Evolutionary conservation across 2,888 invertebrate genomes (phyloP), one percentile per base, ranked within the genome.

Genomic region (Augiades crinisus): DNA sequence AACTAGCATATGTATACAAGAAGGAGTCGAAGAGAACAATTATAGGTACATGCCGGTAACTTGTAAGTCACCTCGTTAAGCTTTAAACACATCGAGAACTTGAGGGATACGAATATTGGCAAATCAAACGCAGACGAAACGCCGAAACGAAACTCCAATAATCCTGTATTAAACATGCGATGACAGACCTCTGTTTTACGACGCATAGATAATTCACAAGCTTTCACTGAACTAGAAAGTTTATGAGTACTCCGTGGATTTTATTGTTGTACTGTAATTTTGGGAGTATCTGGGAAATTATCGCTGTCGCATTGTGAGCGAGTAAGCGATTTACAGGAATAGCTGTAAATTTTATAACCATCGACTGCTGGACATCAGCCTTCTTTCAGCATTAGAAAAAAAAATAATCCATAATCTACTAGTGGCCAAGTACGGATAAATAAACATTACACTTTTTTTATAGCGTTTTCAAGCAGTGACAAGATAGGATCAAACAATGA

Each of bases 141-240:
- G 30, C 30, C 12, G n/a, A 38, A 38, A 38, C 30, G 38, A 38
- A 30, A 30, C 47, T 30, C 13, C 47, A 33, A 22, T 47, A 40
- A 31, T 31, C n/a, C 12, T 37, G 37, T 31, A 51, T 19, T 51
- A 45, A 33, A 40, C 45, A 56, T 49, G 50, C 43, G 51, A 54
- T 53, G 47, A 47, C 44, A 50, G 53, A 17, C 52, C 47, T 52
- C 40, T 36, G 31, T 57, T 55, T 54, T 57, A 57, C 54, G 56
- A 40, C 46, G 31, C 49, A 54, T 57, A 54, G 47, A 57, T 57
- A 54, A 57, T 57, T 57, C 54, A 54, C 52, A 54, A 34, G 56
- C 56, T 57, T 57, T 54, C 56, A 51, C 56, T 54, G 54, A 51
- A 47, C 43, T 53, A 46, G 54, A 57, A 57, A 49, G 52, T 57